Base-by-base conservation (phyloP, 2,888 invertebrate species). In the Sepiola atlantica region DNA sequence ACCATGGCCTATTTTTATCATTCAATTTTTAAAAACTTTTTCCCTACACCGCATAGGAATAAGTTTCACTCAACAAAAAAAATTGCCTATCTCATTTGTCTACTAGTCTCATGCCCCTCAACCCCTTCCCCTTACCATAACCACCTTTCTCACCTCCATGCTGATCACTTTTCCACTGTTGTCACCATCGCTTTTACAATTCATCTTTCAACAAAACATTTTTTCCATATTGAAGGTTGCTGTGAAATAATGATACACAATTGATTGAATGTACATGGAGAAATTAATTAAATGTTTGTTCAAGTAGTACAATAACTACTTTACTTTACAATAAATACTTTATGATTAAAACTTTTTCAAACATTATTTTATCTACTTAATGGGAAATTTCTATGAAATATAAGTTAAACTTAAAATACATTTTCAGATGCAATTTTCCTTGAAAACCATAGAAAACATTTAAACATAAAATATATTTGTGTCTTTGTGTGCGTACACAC, bases 81-180 rank as follows among this genome's bases (percentile, higher is more conserved):
- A 32, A 77, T n/a, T n/a, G 77, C n/a, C 16, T 77, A 77, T 77
- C n/a, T n/a, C n/a, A 61, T 61, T 4, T 77, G 16, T 77, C n/a
- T n/a, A 16, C n/a, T n/a, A 14, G 21, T 61, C n/a, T 1, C 0
- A 10, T 16, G 12, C n/a, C 14, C 77, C n/a, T 1, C 0, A 14
- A 16, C 21, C 77, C 14, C 77, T 32, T 16, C 18, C 77, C n/a
- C 16, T 77, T 77, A 32, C 4, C 14, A 77, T 3, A 0, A 0
- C 2, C 77, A 77, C 77, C n/a, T 77, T 77, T 77, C 0, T 77
- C 16, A 77, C 6, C 8, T 24, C 12, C 24, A 28, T 61, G 45
- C 45, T 45, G 45, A 45, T 45, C 45, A 45, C 45, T 8, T 45
- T 28, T 61, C 61, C 28, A 20, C 4, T 4, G 24, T 24, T 28